Percentiles rank a stretch among this genome's conserved stretches.
phyloP scores from a whole-genome alignment of 2,888 invertebrate genomes.

The Neoaliturus tenellus region DNA sequence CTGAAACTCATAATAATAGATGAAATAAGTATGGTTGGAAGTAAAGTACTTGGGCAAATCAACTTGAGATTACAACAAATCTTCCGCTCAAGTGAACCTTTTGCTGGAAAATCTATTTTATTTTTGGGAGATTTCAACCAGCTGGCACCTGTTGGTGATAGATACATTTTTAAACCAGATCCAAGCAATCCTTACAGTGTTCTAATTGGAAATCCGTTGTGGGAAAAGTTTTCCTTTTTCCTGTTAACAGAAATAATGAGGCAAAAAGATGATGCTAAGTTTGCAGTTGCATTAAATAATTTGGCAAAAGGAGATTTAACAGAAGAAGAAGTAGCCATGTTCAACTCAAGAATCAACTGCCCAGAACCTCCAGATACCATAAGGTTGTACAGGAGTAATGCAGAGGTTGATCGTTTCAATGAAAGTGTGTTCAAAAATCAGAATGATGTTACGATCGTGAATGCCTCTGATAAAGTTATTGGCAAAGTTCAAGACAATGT shows the following conservation, averaged over 20 bases:
- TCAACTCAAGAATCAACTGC: slow-evolving; percentile 73
- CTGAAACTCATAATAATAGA: slow-evolving; percentile 62
- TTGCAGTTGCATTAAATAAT: slow-evolving; percentile 58
- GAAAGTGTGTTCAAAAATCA: not conserved
- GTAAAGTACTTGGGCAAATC: slow-evolving; percentile 41
- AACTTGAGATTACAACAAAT: slow-evolving; percentile 55
- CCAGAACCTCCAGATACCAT: slow-evolving; percentile 66
- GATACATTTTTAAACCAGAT: slow-evolving; percentile 7
- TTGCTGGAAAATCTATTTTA: slow-evolving; percentile 59
- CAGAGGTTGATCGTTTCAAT: slow-evolving; percentile 19
- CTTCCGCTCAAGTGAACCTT: slow-evolving; percentile 33
- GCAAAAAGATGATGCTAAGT: slow-evolving; percentile 62
- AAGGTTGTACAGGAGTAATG: slow-evolving; percentile 1
- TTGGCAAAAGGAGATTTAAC: slow-evolving; percentile 56
- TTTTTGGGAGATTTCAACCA: slow-evolving; percentile 64
- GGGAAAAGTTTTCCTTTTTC: slow-evolving; percentile 59
- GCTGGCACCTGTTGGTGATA: slow-evolving; percentile 63
- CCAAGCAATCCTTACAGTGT: slow-evolving; percentile 28
- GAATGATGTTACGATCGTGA: not conserved
- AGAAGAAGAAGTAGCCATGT: not conserved
- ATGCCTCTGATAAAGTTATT: not conserved
- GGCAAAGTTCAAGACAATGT: not conserved
- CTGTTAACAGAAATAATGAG: slow-evolving; percentile 63
- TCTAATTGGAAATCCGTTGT: slow-evolving; percentile 54
- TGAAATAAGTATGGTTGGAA: slow-evolving; percentile 63